A percentile compares a stretch with the other conserved stretches of the same genome.
Evolutionary conservation across 1,140 invertebrate genomes (phyloP).

Genomic region (Carcinoscorpius rotundicauda): DNA sequence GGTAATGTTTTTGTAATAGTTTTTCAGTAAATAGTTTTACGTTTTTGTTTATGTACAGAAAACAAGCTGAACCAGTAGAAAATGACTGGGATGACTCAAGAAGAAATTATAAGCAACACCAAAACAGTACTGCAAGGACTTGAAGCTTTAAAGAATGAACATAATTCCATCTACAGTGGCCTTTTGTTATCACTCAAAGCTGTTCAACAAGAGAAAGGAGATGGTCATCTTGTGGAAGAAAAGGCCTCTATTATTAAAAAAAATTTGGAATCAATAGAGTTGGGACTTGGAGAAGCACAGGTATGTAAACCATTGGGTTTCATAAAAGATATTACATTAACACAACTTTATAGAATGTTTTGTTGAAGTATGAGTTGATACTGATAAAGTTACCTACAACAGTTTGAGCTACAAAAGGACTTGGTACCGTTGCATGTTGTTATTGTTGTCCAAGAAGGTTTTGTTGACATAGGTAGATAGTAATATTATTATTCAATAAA

Average conservation of each 20-base stretch:
- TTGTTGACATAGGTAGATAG: too few species aligned
- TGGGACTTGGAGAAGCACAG: constrained; percentile 89
- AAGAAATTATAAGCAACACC: constrained; percentile 91
- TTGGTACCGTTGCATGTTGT: too few species aligned
- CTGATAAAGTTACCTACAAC: too few species aligned
- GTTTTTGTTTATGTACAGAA: neutral
- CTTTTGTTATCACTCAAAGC: constrained; percentile 46
- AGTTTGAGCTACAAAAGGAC: too few species aligned
- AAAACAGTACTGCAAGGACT: constrained; percentile 84
- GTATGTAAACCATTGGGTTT: constrained; percentile 34
- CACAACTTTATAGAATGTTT: too few species aligned
- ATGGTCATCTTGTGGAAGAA: constrained; percentile 49
- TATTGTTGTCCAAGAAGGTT: too few species aligned
- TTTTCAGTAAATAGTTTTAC: too few species aligned
- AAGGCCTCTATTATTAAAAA: constrained; percentile 79
- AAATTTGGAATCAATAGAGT: constrained; percentile 89
- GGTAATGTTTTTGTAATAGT: too few species aligned
- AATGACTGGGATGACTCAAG: constrained; percentile 63
- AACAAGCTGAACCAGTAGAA: constrained; percentile 5
- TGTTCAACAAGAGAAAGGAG: constrained; percentile 40
- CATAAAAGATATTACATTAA: too few species aligned
- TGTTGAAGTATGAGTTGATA: too few species aligned
- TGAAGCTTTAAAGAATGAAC: constrained; percentile 86
- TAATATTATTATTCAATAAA: too few species aligned
- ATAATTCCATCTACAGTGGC: constrained; percentile 74